These are phyloP conservation scores for Dasyprocta punctata DNA, from an alignment of 2,113 vertebrate species.

Conservation along the genomic window DNA sequence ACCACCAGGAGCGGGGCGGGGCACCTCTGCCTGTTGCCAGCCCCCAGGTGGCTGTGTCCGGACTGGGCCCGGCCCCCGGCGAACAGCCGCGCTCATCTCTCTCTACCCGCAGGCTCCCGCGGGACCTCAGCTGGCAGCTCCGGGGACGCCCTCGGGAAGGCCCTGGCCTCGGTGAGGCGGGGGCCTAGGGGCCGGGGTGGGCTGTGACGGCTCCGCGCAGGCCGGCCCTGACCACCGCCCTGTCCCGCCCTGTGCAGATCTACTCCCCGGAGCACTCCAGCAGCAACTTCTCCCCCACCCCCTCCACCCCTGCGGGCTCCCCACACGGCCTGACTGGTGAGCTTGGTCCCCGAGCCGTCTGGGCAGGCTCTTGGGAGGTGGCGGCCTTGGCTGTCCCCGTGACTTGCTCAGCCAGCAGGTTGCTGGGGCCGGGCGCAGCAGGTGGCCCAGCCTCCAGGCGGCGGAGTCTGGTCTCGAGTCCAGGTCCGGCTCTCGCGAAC, in stretches of 20 bases:
- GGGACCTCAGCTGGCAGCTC: conserved; percentile 95
- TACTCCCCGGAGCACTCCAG: conserved; percentile 98
- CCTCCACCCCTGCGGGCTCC: conserved; percentile 96
- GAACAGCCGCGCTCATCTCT: too few species aligned
- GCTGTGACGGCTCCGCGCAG: accelerated
- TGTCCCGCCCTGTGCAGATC: conserved; percentile 87
- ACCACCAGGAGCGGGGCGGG: accelerated
- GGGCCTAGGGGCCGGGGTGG: not conserved
- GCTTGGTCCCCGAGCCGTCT: not conserved
- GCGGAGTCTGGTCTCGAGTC: too few species aligned
- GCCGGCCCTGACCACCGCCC: not conserved
- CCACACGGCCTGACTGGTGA: conserved; percentile 97
- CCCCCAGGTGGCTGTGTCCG: not conserved
- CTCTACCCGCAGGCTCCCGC: conserved; percentile 88
- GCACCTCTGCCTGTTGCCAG: not conserved
- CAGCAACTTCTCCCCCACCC: conserved; percentile 98
- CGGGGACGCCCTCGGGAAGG: conserved; percentile 98
- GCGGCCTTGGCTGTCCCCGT: too few species aligned
- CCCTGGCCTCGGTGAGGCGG: conserved; percentile 94
- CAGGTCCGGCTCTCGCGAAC: too few species aligned
- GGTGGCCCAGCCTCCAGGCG: too few species aligned
- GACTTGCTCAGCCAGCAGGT: too few species aligned
- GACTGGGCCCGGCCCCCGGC: too few species aligned
- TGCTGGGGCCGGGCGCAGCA: too few species aligned
- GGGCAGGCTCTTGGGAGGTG: not conserved